Conservation (phyloP, 1,140 invertebrate genomes). For the Mizuhopecten yessoensis region DNA sequence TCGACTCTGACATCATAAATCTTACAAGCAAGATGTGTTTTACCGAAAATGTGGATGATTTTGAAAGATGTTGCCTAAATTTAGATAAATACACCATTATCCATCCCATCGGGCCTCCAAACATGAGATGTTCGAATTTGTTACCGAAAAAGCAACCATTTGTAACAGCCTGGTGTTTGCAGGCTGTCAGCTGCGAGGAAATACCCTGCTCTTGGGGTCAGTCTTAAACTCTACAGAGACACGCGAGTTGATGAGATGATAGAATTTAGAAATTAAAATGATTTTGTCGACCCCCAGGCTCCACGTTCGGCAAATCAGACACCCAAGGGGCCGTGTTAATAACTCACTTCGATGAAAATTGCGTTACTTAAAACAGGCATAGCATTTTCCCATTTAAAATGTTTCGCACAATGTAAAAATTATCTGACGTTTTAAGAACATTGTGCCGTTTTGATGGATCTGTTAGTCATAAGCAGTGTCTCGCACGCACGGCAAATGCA, state of each 20-base stretch:
- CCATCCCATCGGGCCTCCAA: not conserved
- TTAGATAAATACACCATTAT: conserved; percentile 18
- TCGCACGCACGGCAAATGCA: not conserved
- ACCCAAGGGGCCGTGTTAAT: not conserved
- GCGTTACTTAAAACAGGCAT: conserved; percentile 31
- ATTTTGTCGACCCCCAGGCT: not conserved
- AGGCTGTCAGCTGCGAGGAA: not conserved
- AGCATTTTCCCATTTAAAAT: conserved; percentile 35
- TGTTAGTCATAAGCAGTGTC: not conserved
- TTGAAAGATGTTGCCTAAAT: conserved; percentile 35
- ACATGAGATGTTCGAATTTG: conserved; percentile 14
- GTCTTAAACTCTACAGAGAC: not conserved
- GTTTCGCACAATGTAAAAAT: conserved; percentile 38
- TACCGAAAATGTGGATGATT: not conserved
- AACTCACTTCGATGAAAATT: conserved; percentile 20
- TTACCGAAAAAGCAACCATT: conserved; percentile 7
- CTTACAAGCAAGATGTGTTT: conserved; percentile 17
- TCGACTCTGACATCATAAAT: not conserved
- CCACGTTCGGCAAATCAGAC: not conserved
- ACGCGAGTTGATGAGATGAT: not conserved
- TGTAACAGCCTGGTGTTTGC: not conserved
- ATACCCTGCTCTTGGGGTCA: not conserved
- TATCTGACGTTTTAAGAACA: conserved; percentile 39
- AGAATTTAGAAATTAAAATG: conserved; percentile 31
- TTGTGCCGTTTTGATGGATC: not conserved